These are phyloP conservation scores for Rostratula benghalensis DNA, from an alignment of 2,113 vertebrate genomes.

Conservation along the genomic window DNA sequence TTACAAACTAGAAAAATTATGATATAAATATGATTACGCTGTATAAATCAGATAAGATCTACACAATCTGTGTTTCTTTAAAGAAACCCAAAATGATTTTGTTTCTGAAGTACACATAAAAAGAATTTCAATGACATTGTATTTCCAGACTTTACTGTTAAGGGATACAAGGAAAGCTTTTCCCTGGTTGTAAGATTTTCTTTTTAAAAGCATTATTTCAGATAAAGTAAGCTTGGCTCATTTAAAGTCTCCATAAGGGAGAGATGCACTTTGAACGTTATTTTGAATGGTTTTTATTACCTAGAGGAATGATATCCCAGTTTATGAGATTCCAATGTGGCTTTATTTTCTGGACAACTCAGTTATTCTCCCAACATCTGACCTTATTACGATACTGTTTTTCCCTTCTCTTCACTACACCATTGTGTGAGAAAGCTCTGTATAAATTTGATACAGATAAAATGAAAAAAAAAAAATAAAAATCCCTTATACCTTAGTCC, in stretches of 20 bases:
- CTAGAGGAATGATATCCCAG: slow-evolving; percentile 24
- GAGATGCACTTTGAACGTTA: slow-evolving; percentile 8
- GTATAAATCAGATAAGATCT: slow-evolving; percentile 49
- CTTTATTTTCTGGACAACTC: slow-evolving; percentile 52
- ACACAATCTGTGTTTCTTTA: slow-evolving; percentile 3
- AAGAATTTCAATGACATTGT: slow-evolving; percentile 14
- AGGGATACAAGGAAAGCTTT: slow-evolving; percentile 39
- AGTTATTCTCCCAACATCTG: slow-evolving; percentile 44
- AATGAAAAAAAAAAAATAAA: not conserved
- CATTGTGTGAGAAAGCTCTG: not conserved
- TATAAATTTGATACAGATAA: slow-evolving; percentile 5
- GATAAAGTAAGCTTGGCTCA: slow-evolving; percentile 29
- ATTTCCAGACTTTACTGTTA: slow-evolving; percentile 22
- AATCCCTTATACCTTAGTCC: not conserved
- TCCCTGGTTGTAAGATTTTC: not conserved
- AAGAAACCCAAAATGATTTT: not conserved
- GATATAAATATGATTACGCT: slow-evolving; percentile 37
- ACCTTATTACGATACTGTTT: slow-evolving; percentile 33
- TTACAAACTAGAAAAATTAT: slow-evolving; percentile 21
- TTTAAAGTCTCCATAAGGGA: slow-evolving; percentile 49
- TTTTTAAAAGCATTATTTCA: slow-evolving; percentile 36
- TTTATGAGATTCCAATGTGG: slow-evolving; percentile 14
- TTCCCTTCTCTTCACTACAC: not conserved
- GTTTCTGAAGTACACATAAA: slow-evolving; percentile 32
- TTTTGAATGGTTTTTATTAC: slow-evolving; percentile 40